Evolutionary conservation across 2,888 invertebrate genomes (phyloP).

Genomic region (Caenorhabditis uteleia): DNA sequence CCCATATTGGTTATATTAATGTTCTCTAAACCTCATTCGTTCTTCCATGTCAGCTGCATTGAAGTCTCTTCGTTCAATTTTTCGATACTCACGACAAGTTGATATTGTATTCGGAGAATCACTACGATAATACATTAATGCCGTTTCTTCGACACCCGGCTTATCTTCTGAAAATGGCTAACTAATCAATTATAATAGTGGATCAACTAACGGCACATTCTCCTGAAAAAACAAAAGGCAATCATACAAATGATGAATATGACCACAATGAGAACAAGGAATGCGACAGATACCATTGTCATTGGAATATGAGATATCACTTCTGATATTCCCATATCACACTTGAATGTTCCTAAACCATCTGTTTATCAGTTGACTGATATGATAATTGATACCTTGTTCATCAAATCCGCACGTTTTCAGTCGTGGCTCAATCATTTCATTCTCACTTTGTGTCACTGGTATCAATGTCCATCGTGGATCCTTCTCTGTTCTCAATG

Average conservation of each 20-base stretch:
- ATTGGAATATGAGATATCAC: slow-evolving; percentile 38
- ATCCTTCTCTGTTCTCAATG: slow-evolving; percentile 44
- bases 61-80: slow-evolving; percentile 47
- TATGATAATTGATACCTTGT: slow-evolving; percentile 30
- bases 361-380: slow-evolving; percentile 2
- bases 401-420: slow-evolving; percentile 56
- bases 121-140: slow-evolving; percentile 46
- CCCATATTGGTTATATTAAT: too few relatives aligned
- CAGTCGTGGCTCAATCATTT: slow-evolving; percentile 53
- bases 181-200: not conserved
- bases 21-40: slow-evolving; percentile 41
- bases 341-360: slow-evolving; percentile 45
- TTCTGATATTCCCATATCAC: slow-evolving; percentile 50
- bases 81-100: slow-evolving; percentile 45
- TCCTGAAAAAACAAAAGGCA: slow-evolving; percentile 35
- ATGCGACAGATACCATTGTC: slow-evolving; percentile 26
- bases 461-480: slow-evolving; percentile 57
- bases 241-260: slow-evolving; percentile 28
- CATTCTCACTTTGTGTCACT: slow-evolving; percentile 51
- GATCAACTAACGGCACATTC: slow-evolving; percentile 28
- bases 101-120: slow-evolving; percentile 46
- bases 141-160: slow-evolving; percentile 38
- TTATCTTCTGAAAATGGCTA: slow-evolving; percentile 17
- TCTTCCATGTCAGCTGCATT: slow-evolving; percentile 49
- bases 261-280: slow-evolving; percentile 29